These are phyloP conservation scores for Thereva unica DNA, from an alignment of 2,888 invertebrate species.

Conservation along the genomic window DNA sequence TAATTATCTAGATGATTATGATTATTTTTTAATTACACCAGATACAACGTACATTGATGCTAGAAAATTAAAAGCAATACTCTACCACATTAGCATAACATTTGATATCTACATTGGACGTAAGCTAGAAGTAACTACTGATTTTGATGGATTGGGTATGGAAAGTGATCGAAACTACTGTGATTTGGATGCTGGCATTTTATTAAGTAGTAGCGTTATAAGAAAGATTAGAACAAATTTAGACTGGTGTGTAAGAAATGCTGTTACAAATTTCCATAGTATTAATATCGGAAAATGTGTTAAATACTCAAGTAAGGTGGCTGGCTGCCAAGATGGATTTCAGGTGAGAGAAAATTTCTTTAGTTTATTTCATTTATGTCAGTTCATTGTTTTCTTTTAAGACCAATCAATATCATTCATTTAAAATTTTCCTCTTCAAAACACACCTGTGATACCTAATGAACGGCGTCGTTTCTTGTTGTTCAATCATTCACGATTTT, in stretches of 20 bases:
- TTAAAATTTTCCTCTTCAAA: no score
- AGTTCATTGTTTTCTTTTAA: background rate
- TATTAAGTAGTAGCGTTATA: conserved; percentile 86
- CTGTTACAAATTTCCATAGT: conserved; percentile 79
- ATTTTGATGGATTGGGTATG: conserved; percentile 63
- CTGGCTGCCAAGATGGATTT: conserved; percentile 57
- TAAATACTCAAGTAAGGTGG: conserved; percentile 57
- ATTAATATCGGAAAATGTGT: conserved; percentile 87
- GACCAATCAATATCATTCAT: background rate
- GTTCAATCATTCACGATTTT: no score
- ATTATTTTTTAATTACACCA: conserved; percentile 87
- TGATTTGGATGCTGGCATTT: conserved; percentile 77
- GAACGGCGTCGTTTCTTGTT: no score
- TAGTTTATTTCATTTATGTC: background rate
- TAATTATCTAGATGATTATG: conserved; percentile 86
- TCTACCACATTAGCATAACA: conserved; percentile 79
- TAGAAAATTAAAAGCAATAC: conserved; percentile 71
- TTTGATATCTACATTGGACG: conserved; percentile 82
- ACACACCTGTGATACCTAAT: no score
- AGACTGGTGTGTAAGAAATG: conserved; percentile 89
- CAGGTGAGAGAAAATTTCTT: conserved; percentile 49
- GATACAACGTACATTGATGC: conserved; percentile 87
- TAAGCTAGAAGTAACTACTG: conserved; percentile 60
- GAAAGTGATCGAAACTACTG: conserved; percentile 53
- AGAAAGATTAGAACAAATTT: conserved; percentile 75